Evolutionary conservation across 2,888 invertebrate species (phyloP), one percentile per base, ranked within the genome.

Genomic region (Lottia gigantea): DNA sequence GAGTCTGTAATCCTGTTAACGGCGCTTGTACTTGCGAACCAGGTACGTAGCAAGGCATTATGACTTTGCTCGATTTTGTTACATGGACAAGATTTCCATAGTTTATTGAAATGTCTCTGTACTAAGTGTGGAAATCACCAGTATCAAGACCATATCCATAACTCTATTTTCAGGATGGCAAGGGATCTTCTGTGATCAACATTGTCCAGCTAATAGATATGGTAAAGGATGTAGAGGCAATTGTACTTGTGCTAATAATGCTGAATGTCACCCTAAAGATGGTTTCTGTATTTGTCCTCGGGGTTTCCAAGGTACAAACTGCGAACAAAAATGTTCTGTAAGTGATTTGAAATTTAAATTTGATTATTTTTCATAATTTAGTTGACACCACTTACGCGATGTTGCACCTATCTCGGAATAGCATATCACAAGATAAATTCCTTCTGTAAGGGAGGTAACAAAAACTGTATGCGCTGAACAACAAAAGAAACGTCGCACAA

Each of bases 41-140:
- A n/a, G 74, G 74, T 1, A 71, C 65, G 65, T 62, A 12, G 70
- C 71, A n/a, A n/a, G n/a, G n/a, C n/a, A n/a, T n/a, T n/a, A n/a
- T n/a, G n/a, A n/a, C n/a, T n/a, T n/a, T n/a, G n/a, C n/a, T n/a
- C n/a, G n/a, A n/a, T n/a, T n/a, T n/a, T n/a, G n/a, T n/a, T n/a
- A n/a, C n/a, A n/a, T n/a, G n/a, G n/a, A n/a, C n/a, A n/a, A n/a
- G n/a, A n/a, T n/a, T n/a, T n/a, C n/a, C n/a, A n/a, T n/a, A n/a
- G n/a, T n/a, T n/a, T n/a, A n/a, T n/a, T n/a, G n/a, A n/a, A n/a
- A n/a, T n/a, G n/a, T n/a, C n/a, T n/a, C n/a, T n/a, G n/a, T n/a
- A n/a, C n/a, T n/a, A n/a, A n/a, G n/a, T n/a, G n/a, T n/a, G 31
- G 31, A 31, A 31, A 31, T 31, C 31, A 31, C 31, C 31, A 31